A percentile compares a stretch with the other conserved stretches of the same genome.
Conservation (phyloP, 2,888 invertebrate genomes). For the Carabus problematicus region DNA sequence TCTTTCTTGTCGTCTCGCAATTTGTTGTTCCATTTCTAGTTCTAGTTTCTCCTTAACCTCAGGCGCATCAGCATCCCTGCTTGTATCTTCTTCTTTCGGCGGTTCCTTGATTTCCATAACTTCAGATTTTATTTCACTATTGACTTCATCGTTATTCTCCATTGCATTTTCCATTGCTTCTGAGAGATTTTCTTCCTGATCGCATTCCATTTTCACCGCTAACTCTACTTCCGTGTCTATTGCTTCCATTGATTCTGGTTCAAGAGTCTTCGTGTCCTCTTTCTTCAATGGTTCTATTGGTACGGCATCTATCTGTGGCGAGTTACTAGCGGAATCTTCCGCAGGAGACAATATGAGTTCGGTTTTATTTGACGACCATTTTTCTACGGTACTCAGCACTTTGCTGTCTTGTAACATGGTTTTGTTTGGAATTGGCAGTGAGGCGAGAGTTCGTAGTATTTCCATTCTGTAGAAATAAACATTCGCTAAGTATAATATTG, state of each 20-base stretch:
- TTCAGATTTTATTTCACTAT: slow-evolving; percentile 30
- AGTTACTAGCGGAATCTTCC: slow-evolving; percentile 57
- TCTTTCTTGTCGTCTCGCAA: slow-evolving; percentile 38
- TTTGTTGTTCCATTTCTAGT: slow-evolving; percentile 51
- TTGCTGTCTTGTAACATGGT: slow-evolving; percentile 93
- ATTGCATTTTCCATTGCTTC: background rate
- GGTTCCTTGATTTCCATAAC: slow-evolving; percentile 9
- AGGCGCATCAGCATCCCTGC: background rate
- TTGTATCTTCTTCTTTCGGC: slow-evolving; percentile 10
- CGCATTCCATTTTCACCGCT: background rate
- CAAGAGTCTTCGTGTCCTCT: slow-evolving; percentile 27
- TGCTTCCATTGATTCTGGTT: slow-evolving; percentile 17
- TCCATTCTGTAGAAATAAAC: slow-evolving; percentile 64
- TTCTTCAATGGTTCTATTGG: slow-evolving; percentile 21
- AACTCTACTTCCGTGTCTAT: background rate
- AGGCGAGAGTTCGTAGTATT: slow-evolving; percentile 79
- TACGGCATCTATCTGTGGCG: slow-evolving; percentile 53
- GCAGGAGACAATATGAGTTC: slow-evolving; percentile 56
- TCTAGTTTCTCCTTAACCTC: slow-evolving; percentile 23
- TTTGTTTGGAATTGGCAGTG: slow-evolving; percentile 91
- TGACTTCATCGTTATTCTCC: slow-evolving; percentile 15
- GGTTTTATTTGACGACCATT: slow-evolving; percentile 70
- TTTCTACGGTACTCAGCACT: slow-evolving; percentile 82
- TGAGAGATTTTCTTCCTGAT: slow-evolving; percentile 8
- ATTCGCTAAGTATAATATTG: background rate